These are phyloP conservation scores for Meriones unguiculatus DNA, from an alignment of 2,113 vertebrate species.

Conservation along the genomic window DNA sequence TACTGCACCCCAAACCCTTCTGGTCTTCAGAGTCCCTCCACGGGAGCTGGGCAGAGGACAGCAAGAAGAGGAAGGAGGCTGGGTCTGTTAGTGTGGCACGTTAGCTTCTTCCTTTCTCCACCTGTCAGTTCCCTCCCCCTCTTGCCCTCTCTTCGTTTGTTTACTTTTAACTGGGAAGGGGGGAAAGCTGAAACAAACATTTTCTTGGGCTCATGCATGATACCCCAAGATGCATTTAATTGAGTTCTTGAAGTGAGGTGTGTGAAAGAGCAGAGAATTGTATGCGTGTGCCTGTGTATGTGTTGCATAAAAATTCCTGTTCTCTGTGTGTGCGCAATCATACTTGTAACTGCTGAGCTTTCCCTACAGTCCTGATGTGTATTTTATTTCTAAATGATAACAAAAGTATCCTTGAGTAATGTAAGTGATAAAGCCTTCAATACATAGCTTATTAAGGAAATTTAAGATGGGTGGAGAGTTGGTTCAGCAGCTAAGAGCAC, in stretches of 20 bases:
- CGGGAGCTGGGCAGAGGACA: not conserved
- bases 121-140: too few species aligned
- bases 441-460: not conserved
- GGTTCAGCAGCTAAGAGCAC: not conserved
- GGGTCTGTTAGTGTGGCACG: not conserved
- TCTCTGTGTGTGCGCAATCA: fast-evolving
- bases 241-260: not conserved
- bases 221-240: not conserved
- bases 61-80: too few species aligned
- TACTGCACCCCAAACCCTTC: fast-evolving
- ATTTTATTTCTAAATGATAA: not conserved
- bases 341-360: not conserved
- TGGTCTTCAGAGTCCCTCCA: too few species aligned
- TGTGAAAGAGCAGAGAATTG: not conserved
- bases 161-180: not conserved
- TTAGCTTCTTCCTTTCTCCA: not conserved
- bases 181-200: not conserved
- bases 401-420: not conserved
- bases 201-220: not conserved
- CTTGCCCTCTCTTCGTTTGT: not conserved
- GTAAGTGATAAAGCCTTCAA: not conserved
- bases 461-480: not conserved
- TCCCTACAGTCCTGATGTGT: not conserved
- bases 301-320: too few species aligned
- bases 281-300: not conserved